A percentile compares a stretch with the other conserved stretches of the same genome.
Conservation (phyloP, 2,888 invertebrate species). For the Drosophila longiperda region DNA sequence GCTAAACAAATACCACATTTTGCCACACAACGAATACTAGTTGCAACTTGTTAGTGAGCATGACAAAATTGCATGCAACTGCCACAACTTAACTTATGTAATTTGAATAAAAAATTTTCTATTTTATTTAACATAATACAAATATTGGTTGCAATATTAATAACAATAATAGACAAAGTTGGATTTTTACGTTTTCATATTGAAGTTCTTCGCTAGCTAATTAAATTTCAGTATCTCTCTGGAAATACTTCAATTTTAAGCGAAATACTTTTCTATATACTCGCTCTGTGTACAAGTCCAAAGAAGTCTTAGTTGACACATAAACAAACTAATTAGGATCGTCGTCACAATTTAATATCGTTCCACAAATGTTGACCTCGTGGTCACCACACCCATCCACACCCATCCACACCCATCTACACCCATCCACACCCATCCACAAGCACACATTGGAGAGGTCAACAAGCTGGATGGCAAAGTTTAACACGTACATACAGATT, state of each 20-base stretch:
- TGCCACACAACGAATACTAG: conserved; percentile 24
- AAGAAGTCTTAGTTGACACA: conserved; percentile 22
- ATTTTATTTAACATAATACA: no score
- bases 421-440: neutral
- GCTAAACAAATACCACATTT: conserved; percentile 66
- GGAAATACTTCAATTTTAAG: neutral
- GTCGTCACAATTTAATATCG: conserved; percentile 47
- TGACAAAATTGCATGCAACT: conserved; percentile 7
- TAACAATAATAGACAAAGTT: neutral
- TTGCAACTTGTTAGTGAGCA: conserved; percentile 24
- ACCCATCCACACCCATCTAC: neutral
- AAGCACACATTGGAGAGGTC: conserved; percentile 47
- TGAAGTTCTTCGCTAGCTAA: neutral
- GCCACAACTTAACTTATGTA: conserved; percentile 41
- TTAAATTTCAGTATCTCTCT: neutral
- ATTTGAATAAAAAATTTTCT: conserved; percentile 5
- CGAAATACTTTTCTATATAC: neutral
- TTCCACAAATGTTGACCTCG: conserved; percentile 61
- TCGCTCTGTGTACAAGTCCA: neutral
- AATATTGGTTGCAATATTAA: neutral
- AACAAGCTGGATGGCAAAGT: conserved; percentile 56
- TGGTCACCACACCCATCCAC: neutral
- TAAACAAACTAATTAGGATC: conserved; percentile 66
- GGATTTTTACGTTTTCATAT: neutral
- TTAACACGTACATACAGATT: conserved; percentile 46